Conservation (phyloP, 1,140 invertebrate species). For the Marisa cornuarietis region DNA sequence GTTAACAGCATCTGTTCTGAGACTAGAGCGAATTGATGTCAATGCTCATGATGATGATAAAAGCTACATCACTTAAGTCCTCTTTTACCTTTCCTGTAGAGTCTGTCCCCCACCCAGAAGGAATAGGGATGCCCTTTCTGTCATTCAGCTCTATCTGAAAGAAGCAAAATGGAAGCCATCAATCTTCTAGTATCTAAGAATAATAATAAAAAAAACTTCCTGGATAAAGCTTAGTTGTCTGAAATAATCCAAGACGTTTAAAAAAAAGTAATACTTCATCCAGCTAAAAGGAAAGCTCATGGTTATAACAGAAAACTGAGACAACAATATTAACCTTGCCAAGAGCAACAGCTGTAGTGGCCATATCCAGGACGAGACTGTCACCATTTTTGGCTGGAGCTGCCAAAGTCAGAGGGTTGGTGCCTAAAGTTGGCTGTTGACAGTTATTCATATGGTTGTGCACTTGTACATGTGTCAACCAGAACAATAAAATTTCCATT, state of each 20-base stretch:
- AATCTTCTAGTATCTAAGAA: too few species aligned
- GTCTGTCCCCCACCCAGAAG: background rate
- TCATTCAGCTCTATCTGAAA: constrained; percentile 12
- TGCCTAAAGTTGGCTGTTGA: constrained; percentile 78
- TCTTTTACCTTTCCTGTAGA: background rate
- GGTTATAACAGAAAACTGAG: too few species aligned
- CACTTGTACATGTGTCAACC: background rate
- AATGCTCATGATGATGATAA: background rate
- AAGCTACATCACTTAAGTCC: background rate
- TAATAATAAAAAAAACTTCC: too few species aligned
- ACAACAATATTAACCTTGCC: constrained; percentile 73
- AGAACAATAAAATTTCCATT: background rate
- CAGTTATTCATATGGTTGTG: background rate
- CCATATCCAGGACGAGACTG: constrained; percentile 91
- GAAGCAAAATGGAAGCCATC: too few species aligned
- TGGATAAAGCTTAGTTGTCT: too few species aligned
- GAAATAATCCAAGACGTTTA: too few species aligned
- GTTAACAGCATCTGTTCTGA: too few species aligned
- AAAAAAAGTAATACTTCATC: too few species aligned
- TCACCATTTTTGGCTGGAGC: constrained; percentile 79
- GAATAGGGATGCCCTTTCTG: constrained; percentile 4
- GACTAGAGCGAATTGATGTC: background rate
- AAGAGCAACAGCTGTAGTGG: constrained; percentile 86
- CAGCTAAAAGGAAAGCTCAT: too few species aligned
- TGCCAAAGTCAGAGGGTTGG: constrained; percentile 86